Evolutionary conservation across 2,113 vertebrate species (phyloP).

Genomic region (Tachysurus vachellii): DNA sequence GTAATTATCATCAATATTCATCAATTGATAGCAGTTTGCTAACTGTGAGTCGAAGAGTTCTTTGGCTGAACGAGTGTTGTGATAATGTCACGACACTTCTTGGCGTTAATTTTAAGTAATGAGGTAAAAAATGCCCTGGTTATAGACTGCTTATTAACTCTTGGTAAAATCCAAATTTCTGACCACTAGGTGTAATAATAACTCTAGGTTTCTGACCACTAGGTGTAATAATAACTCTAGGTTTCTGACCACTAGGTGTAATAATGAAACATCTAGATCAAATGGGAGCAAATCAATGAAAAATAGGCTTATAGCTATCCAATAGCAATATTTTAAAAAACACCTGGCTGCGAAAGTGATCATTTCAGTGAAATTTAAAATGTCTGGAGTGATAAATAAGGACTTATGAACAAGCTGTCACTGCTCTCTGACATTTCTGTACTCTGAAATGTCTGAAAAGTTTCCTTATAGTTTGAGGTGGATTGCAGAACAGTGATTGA

Average conservation of each 20-base stretch:
- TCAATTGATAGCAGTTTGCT: too few relatives aligned
- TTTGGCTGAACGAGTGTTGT: too few relatives aligned
- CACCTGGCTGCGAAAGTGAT: neutral
- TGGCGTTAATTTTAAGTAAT: too few relatives aligned
- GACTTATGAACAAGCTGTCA: neutral
- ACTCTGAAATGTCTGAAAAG: neutral
- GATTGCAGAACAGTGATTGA: neutral
- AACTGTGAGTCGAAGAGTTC: too few relatives aligned
- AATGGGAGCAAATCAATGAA: neutral
- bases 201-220: too few relatives aligned
- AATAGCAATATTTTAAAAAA: neutral
- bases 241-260: neutral
- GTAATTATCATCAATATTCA: too few relatives aligned
- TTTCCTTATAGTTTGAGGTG: neutral
- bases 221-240: neutral
- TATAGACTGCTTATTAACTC: neutral
- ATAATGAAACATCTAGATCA: neutral
- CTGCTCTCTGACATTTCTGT: neutral
- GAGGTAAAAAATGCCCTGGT: too few relatives aligned
- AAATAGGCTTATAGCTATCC: neutral
- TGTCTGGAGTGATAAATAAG: neutral
- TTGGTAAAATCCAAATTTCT: neutral
- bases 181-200: neutral
- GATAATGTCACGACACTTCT: too few relatives aligned
- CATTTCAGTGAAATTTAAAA: neutral